phyloP scores from a whole-genome alignment of 1,140 invertebrate species.

The Phocides pigmalion region DNA sequence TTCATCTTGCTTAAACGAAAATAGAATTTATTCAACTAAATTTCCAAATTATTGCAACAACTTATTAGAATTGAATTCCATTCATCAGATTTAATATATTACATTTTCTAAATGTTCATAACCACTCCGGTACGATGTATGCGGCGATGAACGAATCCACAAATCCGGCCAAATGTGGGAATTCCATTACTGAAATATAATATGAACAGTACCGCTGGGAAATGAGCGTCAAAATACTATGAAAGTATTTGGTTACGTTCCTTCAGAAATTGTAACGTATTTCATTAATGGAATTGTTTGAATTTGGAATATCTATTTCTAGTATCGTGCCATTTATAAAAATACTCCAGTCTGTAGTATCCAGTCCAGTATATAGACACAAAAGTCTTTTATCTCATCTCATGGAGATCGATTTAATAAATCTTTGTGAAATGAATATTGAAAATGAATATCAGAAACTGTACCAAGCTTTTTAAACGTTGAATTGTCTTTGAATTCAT shows the following conservation, averaged over 20 bases:
- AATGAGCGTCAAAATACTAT: constrained; percentile 13
- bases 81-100: constrained; percentile 17
- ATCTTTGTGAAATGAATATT: no score
- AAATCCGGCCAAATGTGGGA: constrained; percentile 29
- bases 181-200: constrained; percentile 34
- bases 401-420: no score
- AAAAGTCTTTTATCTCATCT: no score
- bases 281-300: no score
- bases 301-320: no score
- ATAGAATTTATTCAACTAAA: not conserved
- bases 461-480: no score
- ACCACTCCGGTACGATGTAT: constrained; percentile 9
- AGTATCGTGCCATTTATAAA: no score
- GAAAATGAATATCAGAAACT: no score
- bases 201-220: constrained; percentile 10
- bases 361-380: no score
- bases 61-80: not conserved
- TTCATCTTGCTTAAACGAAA: not conserved
- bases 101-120: constrained; percentile 13
- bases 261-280: no score
- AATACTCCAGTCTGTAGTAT: no score
- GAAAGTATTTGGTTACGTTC: not conserved
- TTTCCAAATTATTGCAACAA: not conserved
- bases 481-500: no score
- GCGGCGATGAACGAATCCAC: constrained; percentile 20